Conservation (phyloP, 2,797 vertebrate genomes). For the Gephyroberyx darwinii region DNA sequence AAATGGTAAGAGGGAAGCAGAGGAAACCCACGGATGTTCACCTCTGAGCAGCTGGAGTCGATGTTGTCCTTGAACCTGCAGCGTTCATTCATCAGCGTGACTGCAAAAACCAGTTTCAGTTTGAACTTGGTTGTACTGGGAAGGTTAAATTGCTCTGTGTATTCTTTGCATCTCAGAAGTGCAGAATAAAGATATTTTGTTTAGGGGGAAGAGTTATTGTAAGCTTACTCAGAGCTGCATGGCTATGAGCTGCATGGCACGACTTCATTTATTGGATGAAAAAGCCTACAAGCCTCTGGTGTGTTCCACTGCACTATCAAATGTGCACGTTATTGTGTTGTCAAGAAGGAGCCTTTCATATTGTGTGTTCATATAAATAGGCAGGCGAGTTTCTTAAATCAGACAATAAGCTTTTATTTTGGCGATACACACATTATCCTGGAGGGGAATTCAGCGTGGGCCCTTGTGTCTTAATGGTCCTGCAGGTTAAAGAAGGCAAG, state of each 20-base stretch:
- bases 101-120: too few relatives aligned
- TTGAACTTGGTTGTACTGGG: background rate
- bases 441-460: background rate
- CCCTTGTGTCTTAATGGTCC: constrained; percentile 8
- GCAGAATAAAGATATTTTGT: background rate
- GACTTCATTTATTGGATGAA: too few relatives aligned
- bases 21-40: background rate
- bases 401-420: background rate
- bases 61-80: too few relatives aligned
- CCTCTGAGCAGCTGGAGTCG: too few relatives aligned
- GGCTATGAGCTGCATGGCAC: background rate
- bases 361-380: background rate
- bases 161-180: too few relatives aligned
- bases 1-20: constrained; percentile 84
- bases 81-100: too few relatives aligned
- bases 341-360: background rate
- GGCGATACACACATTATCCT: too few relatives aligned
- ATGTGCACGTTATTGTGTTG: background rate
- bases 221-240: background rate
- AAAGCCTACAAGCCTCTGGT: too few relatives aligned
- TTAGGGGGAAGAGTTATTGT: background rate
- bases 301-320: background rate
- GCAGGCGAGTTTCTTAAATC: background rate
- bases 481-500: constrained; percentile 96
- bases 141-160: background rate